A percentile compares a stretch with the other conserved stretches of the same genome.
Evolutionary conservation across 2,888 invertebrate species (phyloP).

Genomic region (Leptopilina drosophilae): DNA sequence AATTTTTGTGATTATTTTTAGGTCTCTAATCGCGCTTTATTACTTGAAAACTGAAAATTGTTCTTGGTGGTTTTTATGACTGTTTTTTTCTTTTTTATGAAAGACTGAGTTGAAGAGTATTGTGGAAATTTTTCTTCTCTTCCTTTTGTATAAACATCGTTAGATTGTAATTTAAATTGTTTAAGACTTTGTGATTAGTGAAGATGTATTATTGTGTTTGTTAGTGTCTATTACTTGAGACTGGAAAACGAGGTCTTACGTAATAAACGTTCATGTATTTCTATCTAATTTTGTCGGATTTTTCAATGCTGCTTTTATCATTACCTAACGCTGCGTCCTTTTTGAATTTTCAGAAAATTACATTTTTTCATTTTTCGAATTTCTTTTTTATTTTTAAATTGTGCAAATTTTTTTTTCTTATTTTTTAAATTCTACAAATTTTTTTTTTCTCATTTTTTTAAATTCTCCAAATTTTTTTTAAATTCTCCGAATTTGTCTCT

Average conservation of each 20-base stretch:
- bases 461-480: too few species aligned
- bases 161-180: conserved; percentile 8
- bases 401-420: neutral
- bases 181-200: conserved; percentile 1
- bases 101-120: conserved; percentile 5
- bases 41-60: neutral
- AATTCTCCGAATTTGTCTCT: too few species aligned
- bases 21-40: neutral
- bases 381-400: neutral
- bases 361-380: too few species aligned
- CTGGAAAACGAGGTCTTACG: conserved; percentile 22
- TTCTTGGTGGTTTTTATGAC: neutral
- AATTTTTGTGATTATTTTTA: too few species aligned
- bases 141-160: conserved; percentile 1
- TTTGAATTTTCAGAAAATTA: too few species aligned
- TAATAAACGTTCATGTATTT: conserved; percentile 22
- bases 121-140: neutral
- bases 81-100: conserved; percentile 1
- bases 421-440: neutral
- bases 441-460: too few species aligned
- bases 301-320: neutral
- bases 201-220: neutral
- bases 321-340: conserved; percentile 38
- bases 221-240: neutral
- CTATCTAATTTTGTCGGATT: neutral